These are phyloP conservation scores for Polyommatus icarus DNA, from an alignment of 2,888 invertebrate genomes.

Conservation along the genomic window DNA sequence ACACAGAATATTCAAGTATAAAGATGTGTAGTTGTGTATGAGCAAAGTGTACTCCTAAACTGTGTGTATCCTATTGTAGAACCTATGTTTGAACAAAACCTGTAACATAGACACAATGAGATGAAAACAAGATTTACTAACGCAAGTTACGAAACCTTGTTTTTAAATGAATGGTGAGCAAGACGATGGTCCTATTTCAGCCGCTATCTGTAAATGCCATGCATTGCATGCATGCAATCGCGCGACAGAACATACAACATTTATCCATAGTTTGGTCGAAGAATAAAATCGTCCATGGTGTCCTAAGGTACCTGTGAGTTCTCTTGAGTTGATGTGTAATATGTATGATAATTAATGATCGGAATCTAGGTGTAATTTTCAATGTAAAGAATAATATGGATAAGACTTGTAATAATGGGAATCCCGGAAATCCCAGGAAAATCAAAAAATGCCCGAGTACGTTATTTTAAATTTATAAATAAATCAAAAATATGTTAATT, in stretches of 20 bases:
- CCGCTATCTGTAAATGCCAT: conserved; percentile 18
- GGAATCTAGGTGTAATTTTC: no score
- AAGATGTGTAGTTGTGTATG: conserved; percentile 5
- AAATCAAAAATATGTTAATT: no score
- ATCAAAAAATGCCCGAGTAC: no score
- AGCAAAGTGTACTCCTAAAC: background rate
- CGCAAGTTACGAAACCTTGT: conserved; percentile 2
- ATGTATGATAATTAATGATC: no score
- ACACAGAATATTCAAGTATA: conserved; percentile 11
- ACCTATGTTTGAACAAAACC: conserved; percentile 6
- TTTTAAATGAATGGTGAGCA: background rate
- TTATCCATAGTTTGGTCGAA: background rate
- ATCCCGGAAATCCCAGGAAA: no score
- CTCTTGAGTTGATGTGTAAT: conserved; percentile 8
- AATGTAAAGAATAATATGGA: no score
- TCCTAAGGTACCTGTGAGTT: background rate
- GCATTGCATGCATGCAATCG: conserved; percentile 28
- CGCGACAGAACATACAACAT: conserved; percentile 19
- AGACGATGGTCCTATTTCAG: background rate
- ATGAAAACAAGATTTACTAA: conserved; percentile 18
- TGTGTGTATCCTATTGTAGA: conserved; percentile 8
- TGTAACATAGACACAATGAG: background rate
- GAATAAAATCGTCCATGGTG: background rate
- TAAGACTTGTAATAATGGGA: no score
- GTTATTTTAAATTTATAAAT: no score